Percentiles rank a stretch among this genome's conserved stretches.
These are phyloP conservation scores for Lepidocyrtoides sp. DNA, from an alignment of 2,888 invertebrate genomes.

Conservation along the genomic window DNA sequence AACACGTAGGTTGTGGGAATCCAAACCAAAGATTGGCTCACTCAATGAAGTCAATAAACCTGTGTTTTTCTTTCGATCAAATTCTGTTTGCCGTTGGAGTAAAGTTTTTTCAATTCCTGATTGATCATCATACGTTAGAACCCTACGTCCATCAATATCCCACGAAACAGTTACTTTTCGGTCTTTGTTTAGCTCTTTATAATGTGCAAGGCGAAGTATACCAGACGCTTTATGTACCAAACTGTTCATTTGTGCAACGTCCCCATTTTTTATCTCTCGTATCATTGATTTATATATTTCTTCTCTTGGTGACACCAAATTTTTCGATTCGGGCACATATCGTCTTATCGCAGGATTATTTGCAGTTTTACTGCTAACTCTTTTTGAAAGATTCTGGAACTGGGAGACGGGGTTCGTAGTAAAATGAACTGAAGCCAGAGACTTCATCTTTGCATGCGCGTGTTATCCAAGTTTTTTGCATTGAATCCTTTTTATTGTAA, in stretches of 20 bases:
- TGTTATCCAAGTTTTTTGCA: neutral
- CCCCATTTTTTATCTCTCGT: slow-evolving; percentile 49
- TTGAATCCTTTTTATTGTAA: no score
- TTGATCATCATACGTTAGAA: slow-evolving; percentile 39
- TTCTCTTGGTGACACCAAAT: slow-evolving; percentile 61
- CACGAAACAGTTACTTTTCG: slow-evolving; percentile 46
- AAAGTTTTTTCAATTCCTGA: neutral
- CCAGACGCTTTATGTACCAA: slow-evolving; percentile 72
- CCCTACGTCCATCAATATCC: slow-evolving; percentile 56
- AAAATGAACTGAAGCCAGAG: neutral
- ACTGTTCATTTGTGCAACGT: slow-evolving; percentile 30
- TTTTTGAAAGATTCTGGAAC: slow-evolving; percentile 64
- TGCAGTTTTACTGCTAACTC: neutral
- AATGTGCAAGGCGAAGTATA: slow-evolving; percentile 62
- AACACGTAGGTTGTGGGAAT: neutral
- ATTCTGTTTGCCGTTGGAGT: slow-evolving; percentile 5
- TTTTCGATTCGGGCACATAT: no score
- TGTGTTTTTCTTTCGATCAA: neutral
- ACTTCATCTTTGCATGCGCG: neutral
- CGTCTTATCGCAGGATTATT: neutral
- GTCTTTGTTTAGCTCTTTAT: neutral
- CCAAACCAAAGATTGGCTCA: slow-evolving; percentile 27
- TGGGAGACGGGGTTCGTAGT: neutral
- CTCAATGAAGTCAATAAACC: neutral
- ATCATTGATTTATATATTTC: slow-evolving; percentile 73